A percentile compares a stretch with the other conserved stretches of the same genome.
phyloP scores from a whole-genome alignment of 1,140 invertebrate genomes.

The Drosophila oshimai region DNA sequence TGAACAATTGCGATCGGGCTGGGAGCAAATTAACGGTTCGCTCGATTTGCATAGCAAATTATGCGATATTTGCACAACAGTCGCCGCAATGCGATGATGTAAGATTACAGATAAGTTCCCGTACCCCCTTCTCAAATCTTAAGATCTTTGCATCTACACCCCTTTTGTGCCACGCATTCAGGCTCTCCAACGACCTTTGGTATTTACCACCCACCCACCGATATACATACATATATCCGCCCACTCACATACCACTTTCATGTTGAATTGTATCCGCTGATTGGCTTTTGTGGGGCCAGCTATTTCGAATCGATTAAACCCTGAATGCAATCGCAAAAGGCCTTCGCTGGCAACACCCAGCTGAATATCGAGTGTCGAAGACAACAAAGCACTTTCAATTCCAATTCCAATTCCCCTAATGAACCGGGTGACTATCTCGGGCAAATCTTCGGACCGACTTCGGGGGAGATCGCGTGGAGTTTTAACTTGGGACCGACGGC shows the following conservation, averaged over 20 bases:
- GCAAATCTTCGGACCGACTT: conserved; percentile 13
- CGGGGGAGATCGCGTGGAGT: conserved; percentile 52
- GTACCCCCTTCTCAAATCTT: not conserved
- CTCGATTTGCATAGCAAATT: conserved; percentile 80
- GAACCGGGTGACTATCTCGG: conserved; percentile 38
- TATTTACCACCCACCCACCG: conserved; percentile 11
- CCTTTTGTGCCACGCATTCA: conserved; percentile 46
- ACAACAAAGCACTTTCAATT: conserved; percentile 70
- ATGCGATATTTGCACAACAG: conserved; percentile 74
- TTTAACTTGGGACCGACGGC: conserved; percentile 68
- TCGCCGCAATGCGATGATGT: conserved; percentile 47
- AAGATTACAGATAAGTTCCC: conserved; percentile 20
- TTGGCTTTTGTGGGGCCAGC: conserved; percentile 32
- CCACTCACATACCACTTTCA: conserved; percentile 74
- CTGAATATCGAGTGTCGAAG: conserved; percentile 43
- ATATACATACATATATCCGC: conserved; percentile 15
- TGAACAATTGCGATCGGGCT: conserved; percentile 57
- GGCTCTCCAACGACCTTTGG: conserved; percentile 60
- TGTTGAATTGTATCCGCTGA: conserved; percentile 36
- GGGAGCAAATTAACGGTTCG: conserved; percentile 68
- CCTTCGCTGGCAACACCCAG: conserved; percentile 76
- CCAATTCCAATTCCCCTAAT: conserved; percentile 64
- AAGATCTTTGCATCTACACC: conserved; percentile 11
- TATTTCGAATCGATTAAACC: conserved; percentile 71
- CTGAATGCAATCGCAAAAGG: conserved; percentile 65